Base-by-base conservation (phyloP, 2,888 invertebrate genomes). In the Cephus pygmeus region DNA sequence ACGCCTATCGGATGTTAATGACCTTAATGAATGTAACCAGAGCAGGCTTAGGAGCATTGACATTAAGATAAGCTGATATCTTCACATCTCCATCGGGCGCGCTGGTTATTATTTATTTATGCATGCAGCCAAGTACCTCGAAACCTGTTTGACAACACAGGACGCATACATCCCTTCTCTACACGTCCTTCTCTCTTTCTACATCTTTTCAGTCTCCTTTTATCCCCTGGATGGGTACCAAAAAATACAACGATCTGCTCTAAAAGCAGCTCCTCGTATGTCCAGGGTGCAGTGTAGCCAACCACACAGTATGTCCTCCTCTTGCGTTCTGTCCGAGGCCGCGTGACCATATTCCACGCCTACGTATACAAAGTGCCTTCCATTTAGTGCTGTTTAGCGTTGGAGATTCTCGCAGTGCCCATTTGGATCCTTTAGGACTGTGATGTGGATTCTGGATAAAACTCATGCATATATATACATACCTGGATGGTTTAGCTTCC, bases 21-120 rank as follows among this genome's bases (percentile, higher is more conserved):
- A 89, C 86, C 87, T 80, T 87, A 88, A 89, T 88, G 88, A 88
- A 88, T 84, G 88, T 87, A 88, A 89, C 86, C 88, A 83, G 87
- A 87, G 86, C 85, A 73, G 76, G 75, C 79, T 79, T 79, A 74
- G 77, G 86, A 87, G 86, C 87, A 88, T 85, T 88, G 89, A 87
- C 88, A 87, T 86, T 85, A 84, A 87, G 87, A 89, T 87, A 87
- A 87, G 86, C 84, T 85, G 88, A 87, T 88, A 87, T 87, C 86
- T 81, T 83, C 83, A 82, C 84, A 86, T 88, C 85, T 84, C 81
- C 83, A 84, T 84, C 86, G 84, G 82, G 75, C 73, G 81, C 82
- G 80, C 83, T 82, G 87, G 87, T 90, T 89, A 89, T 90, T 88
- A 90, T 89, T 90, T 88, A 90, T 90, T 90, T 90, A 89, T 90